Conservation (phyloP, 2,888 invertebrate genomes). For the Notodonta ziczac region DNA sequence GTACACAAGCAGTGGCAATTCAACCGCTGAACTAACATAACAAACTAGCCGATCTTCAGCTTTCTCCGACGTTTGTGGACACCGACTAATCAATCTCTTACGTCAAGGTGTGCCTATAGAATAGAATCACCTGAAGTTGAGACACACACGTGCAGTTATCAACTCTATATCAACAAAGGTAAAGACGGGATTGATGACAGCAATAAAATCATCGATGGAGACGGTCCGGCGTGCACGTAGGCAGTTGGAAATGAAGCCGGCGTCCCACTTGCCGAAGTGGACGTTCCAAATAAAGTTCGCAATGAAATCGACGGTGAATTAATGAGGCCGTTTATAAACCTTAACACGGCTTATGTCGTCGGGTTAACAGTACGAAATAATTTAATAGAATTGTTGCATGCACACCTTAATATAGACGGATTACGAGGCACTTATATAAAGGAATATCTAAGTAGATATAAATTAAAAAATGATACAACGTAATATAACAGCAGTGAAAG, state of each 20-base stretch:
- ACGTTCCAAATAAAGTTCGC: constrained; percentile 60
- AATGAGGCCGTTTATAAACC: constrained; percentile 45
- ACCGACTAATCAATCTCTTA: constrained; percentile 59
- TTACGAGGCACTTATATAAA: constrained; percentile 20
- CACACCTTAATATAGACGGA: constrained; percentile 15
- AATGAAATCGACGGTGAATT: constrained; percentile 52
- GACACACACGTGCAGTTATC: constrained; percentile 34
- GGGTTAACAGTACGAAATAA: constrained; percentile 21
- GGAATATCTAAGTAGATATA: background rate
- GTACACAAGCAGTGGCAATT: constrained; percentile 51
- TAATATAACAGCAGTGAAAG: background rate
- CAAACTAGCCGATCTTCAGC: constrained; percentile 56
- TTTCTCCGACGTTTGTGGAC: constrained; percentile 65
- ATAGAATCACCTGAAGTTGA: constrained; percentile 24
- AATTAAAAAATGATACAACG: background rate
- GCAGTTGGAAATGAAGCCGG: constrained; percentile 52
- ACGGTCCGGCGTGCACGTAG: constrained; percentile 57
- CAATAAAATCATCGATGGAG: constrained; percentile 29
- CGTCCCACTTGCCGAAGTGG: constrained; percentile 53
- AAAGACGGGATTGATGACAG: constrained; percentile 37
- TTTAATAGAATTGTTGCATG: constrained; percentile 27
- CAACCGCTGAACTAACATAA: constrained; percentile 62
- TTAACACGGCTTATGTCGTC: constrained; percentile 17
- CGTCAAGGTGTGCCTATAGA: constrained; percentile 40
- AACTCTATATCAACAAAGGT: constrained; percentile 40